phyloP scores from a whole-genome alignment of 2,888 invertebrate genomes.

The Blomia tropicalis region DNA sequence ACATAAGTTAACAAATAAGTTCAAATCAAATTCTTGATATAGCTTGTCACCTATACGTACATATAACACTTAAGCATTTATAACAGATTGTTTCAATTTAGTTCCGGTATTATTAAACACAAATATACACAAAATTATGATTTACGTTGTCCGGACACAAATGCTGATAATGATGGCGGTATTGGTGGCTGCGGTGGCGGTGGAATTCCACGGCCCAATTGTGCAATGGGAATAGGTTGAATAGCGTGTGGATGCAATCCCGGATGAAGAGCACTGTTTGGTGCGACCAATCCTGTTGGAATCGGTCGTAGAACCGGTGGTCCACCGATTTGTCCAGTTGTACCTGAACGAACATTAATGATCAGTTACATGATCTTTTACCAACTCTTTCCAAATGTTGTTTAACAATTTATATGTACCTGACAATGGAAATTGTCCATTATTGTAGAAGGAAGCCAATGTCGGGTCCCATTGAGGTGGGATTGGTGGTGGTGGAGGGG shows the following conservation, averaged over 20 bases:
- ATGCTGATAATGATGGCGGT: constrained; percentile 21
- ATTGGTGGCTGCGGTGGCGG: constrained; percentile 19
- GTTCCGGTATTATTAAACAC: too few species aligned
- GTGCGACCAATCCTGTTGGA: neutral
- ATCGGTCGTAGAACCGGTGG: neutral
- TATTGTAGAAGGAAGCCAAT: neutral
- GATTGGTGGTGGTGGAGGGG: constrained; percentile 27
- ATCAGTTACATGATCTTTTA: neutral
- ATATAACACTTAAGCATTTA: too few species aligned
- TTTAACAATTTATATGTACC: neutral
- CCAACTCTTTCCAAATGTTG: neutral
- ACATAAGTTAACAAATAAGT: too few species aligned
- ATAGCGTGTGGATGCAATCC: neutral
- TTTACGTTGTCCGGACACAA: neutral
- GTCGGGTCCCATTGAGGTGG: constrained; percentile 26
- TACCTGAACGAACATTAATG: too few species aligned
- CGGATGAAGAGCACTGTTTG: too few species aligned
- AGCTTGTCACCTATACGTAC: too few species aligned
- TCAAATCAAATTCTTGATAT: too few species aligned
- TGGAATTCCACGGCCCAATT: constrained; percentile 19
- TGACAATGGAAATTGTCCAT: neutral
- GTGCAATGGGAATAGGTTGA: neutral
- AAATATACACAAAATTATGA: neutral
- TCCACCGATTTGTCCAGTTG: too few species aligned
- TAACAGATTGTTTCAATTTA: too few species aligned